Evolutionary conservation across 2,113 vertebrate genomes (phyloP), one percentile per base, ranked within the genome.

Genomic region (Puffinus mauretanicus): DNA sequence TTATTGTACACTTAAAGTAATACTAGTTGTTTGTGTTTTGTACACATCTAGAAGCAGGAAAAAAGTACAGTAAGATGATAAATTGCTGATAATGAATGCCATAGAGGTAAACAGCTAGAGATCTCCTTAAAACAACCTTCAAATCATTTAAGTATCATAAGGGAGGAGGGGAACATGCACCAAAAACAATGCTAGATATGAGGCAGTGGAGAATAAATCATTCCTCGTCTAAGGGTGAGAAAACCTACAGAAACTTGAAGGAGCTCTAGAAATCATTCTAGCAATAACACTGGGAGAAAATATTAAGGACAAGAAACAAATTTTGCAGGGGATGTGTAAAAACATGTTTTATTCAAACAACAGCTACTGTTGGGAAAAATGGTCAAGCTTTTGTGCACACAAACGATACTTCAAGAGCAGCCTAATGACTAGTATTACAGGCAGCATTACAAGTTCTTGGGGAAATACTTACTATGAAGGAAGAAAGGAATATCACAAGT

Each of bases 301-400:
- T 58, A 79, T 18, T 89, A 84, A 67, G 24, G 38, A 78, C 38
- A 89, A 89, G 52, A 81, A 93, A 71, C 46, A 89, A 84, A 79
- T 84, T 91, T 94, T 96, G 47, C 65, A 93, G n/a, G 51, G 51
- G 54, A 83, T 86, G 38, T 86, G 76, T 91, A 93, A 85, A 51
- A 82, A 72, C 73, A 80, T 30, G 77, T 93, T 93, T 82, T 94
- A 82, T 89, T 93, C 62, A 94, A 91, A 78, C 44, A 94, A 70
- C 58, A 93, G 62, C 62, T 94, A 82, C 42, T 40, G 36, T 36
- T 86, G 75, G 32, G 90, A 95, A 95, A 84, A 82, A 76, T 32
- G 25, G 70, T 87, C 84, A 95, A 95, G 87, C 30, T 76, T 94
- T 85, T 87, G 70, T 80, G 82, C 86, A 84, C 80, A 93, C 47